Percentiles rank a stretch among this genome's conserved stretches.
Evolutionary conservation across 2,888 invertebrate species (phyloP).

Genomic region (Phengaris arion): DNA sequence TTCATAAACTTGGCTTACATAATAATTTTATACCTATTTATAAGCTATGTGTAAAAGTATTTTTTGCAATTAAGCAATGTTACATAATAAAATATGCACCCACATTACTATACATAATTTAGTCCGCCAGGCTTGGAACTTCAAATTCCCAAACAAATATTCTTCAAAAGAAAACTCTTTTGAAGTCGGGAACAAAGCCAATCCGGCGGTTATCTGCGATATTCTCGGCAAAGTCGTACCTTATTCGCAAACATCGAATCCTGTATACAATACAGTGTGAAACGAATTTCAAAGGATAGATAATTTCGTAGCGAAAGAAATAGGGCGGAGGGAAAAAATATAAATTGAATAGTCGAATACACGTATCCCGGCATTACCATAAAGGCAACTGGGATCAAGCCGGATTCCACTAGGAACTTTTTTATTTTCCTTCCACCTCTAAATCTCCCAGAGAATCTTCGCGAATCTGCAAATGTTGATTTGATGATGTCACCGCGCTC

Average conservation of each 20-base stretch:
- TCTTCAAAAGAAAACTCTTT: slow-evolving; percentile 70
- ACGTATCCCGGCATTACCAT: slow-evolving; percentile 79
- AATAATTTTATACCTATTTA: not conserved
- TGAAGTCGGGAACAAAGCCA: slow-evolving; percentile 77
- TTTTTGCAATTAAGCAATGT: not conserved
- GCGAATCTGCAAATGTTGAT: slow-evolving; percentile 81
- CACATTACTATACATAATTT: slow-evolving; percentile 49
- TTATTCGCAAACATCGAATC: slow-evolving; percentile 78
- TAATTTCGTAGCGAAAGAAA: slow-evolving; percentile 76
- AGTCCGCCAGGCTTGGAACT: slow-evolving; percentile 45
- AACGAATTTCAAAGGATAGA: slow-evolving; percentile 79
- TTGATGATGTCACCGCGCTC: slow-evolving; percentile 67
- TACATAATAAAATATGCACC: slow-evolving; percentile 3
- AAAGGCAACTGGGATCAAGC: slow-evolving; percentile 78
- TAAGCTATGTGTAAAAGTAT: not conserved
- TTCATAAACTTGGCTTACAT: not conserved
- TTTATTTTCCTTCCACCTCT: slow-evolving; percentile 80
- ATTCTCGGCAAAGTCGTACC: slow-evolving; percentile 73
- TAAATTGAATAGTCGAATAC: slow-evolving; percentile 80
- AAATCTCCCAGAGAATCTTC: slow-evolving; percentile 77
- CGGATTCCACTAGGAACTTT: slow-evolving; percentile 79
- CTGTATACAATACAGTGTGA: slow-evolving; percentile 77
- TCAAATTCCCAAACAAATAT: slow-evolving; percentile 70
- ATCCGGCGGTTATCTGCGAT: slow-evolving; percentile 76
- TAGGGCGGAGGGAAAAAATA: slow-evolving; percentile 77